Conservation (phyloP, 2,888 invertebrate genomes). For the Dasysyrphus tricinctus region DNA sequence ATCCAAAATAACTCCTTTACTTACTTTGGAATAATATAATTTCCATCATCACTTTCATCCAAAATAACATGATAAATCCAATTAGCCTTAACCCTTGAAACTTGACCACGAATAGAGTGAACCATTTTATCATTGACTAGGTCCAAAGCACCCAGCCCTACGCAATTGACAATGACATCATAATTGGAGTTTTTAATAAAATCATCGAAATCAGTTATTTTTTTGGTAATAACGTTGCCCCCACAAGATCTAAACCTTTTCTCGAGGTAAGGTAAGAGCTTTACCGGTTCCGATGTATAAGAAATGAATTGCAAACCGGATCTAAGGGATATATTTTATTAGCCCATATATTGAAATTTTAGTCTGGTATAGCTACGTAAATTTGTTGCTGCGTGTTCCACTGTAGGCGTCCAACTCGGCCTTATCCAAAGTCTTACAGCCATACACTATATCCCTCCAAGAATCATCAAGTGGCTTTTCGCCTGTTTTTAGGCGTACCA, state of each 20-base stretch:
- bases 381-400: conserved; percentile 81
- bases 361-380: conserved; percentile 80
- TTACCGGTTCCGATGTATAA: conserved; percentile 87
- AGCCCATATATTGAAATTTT: neutral
- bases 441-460: conserved; percentile 84
- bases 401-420: conserved; percentile 81
- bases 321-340: conserved; percentile 81
- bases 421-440: conserved; percentile 80
- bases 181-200: conserved; percentile 82
- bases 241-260: conserved; percentile 86
- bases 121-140: conserved; percentile 87
- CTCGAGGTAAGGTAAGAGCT: conserved; percentile 88
- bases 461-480: conserved; percentile 77
- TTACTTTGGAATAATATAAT: conserved; percentile 92
- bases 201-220: conserved; percentile 85
- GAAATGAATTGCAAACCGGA: conserved; percentile 87
- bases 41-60: conserved; percentile 86
- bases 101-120: conserved; percentile 90
- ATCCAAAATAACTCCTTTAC: conserved; percentile 74
- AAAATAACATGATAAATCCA: conserved; percentile 87
- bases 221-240: conserved; percentile 85
- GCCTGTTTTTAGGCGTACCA: conserved; percentile 82
- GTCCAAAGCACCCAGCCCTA: conserved; percentile 87
- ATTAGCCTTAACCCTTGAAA: conserved; percentile 88
- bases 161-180: conserved; percentile 91